phyloP scores from a whole-genome alignment of 1,140 invertebrate species.

The Neodiprion pinetum region DNA sequence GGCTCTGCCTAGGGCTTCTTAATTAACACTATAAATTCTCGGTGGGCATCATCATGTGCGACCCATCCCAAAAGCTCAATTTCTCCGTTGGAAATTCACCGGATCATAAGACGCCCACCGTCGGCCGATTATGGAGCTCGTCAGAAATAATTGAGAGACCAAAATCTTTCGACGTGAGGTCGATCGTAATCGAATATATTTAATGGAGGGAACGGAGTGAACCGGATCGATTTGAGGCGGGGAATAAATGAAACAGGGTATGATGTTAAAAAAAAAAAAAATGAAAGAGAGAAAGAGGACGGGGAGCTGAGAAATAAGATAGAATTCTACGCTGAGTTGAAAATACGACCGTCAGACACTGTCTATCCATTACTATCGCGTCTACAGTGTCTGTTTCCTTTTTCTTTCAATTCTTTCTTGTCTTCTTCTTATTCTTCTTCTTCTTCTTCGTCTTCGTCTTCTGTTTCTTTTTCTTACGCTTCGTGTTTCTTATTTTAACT shows the following conservation, averaged over 20 bases:
- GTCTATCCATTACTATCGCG: constrained; percentile 45
- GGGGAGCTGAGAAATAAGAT: not conserved
- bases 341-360: constrained; percentile 39
- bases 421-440: not conserved
- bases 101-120: too few species aligned
- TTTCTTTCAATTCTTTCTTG: not conserved
- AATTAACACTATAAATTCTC: not conserved
- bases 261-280: constrained; percentile 9
- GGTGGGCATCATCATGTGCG: too few species aligned
- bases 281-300: not conserved
- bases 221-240: not conserved
- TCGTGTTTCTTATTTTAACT: too few species aligned
- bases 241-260: not conserved
- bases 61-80: too few species aligned
- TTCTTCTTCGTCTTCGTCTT: not conserved
- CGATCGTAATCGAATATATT: too few species aligned
- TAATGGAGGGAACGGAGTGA: too few species aligned
- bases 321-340: constrained; percentile 40
- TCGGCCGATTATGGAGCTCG: too few species aligned
- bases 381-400: not conserved
- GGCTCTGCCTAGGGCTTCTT: not conserved
- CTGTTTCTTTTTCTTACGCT: not conserved
- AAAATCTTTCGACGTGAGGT: too few species aligned
- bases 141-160: too few species aligned
- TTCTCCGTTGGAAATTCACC: too few species aligned